Base-by-base conservation (phyloP, 1,140 invertebrate genomes). In the Melitaea cinxia region DNA sequence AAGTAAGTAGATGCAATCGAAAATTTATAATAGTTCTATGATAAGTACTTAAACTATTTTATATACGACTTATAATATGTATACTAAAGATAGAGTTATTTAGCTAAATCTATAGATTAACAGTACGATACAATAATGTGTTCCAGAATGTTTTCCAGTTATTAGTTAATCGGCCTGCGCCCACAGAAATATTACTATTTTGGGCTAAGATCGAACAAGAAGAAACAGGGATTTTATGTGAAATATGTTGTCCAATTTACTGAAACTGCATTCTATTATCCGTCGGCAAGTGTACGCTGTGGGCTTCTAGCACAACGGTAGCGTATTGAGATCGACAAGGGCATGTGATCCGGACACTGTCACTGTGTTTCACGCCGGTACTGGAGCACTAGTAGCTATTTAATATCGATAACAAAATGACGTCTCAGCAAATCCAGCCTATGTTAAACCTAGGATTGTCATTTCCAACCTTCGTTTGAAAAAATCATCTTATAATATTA, bases 121-220 rank as follows among this genome's bases (percentile, higher is more conserved):
- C 70, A 80, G 76, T 77, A 80, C 68, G 70, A 72, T 75, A 75
- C 72, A 23, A 75, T 74, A 59, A 89, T 86, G 86, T 89, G 84
- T 89, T 89, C 83, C 83, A 85, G 58, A 79, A 80, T 67, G 83
- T 84, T 84, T 85, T 86, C 82, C 82, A 85, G 55, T 72, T 77
- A 74, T 83, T 67, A 74, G 62, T 80, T 82, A 76, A 64, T 78
- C 63, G 58, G 56, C 68, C 63, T 76, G 79, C 78, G 78, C 67
- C 77, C 57, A 47, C 42, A 19, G 59, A 57, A 65, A 70, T 72
- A 75, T 77, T 65, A 59, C 66, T 75, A 77, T 53, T 67, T 53
- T 23, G 45, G 19, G 23, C 42, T 79, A 73, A 79, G 65, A 58
- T 72, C 66, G 75, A 78, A 81, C 77, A 75, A 80, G 65, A 68